Evolutionary conservation across 1,140 invertebrate genomes (phyloP).

Genomic region (Drosophila funebris): DNA sequence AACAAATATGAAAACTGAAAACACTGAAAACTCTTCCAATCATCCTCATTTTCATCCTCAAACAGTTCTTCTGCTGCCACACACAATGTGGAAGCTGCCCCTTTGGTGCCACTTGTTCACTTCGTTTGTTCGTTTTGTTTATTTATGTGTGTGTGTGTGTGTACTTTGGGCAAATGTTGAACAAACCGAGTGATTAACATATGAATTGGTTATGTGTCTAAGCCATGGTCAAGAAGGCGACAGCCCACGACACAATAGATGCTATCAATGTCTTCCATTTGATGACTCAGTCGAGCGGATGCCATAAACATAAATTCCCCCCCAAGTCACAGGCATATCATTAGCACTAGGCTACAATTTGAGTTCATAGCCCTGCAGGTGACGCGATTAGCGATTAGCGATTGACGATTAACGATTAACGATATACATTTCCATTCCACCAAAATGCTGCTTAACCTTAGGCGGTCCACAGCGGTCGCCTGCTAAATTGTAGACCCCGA

Average conservation of each 20-base stretch:
- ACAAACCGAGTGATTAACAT: conserved; percentile 31
- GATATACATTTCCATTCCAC: conserved; percentile 11
- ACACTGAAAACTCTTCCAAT: not conserved
- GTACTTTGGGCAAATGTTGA: conserved; percentile 18
- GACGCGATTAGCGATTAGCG: conserved; percentile 28
- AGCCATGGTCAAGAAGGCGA: conserved; percentile 2
- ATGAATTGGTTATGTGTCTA: conserved; percentile 5
- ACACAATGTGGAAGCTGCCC: conserved; percentile 16
- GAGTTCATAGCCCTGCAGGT: conserved; percentile 7
- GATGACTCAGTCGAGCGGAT: conserved; percentile 37
- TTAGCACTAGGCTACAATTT: conserved; percentile 12
- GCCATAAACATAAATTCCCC: conserved; percentile 35
- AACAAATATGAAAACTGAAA: conserved; percentile 53
- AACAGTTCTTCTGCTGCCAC: conserved; percentile 10
- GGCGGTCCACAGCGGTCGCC: conserved; percentile 55
- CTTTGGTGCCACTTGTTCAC: conserved; percentile 17
- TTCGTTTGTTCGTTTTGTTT: conserved; percentile 2
- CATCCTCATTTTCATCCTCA: not conserved
- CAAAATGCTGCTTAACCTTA: conserved; percentile 11
- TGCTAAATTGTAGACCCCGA: not conserved
- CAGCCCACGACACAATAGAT: conserved; percentile 25
- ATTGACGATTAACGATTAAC: conserved; percentile 28
- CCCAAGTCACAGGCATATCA: conserved; percentile 10
- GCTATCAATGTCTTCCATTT: not conserved
- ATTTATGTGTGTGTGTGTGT: conserved; percentile 23